Evolutionary conservation across 35 echinoderm and acorn worm genomes (phyloP), one percentile per base, ranked within the genome.

Genomic region (Chiridota heheva): DNA sequence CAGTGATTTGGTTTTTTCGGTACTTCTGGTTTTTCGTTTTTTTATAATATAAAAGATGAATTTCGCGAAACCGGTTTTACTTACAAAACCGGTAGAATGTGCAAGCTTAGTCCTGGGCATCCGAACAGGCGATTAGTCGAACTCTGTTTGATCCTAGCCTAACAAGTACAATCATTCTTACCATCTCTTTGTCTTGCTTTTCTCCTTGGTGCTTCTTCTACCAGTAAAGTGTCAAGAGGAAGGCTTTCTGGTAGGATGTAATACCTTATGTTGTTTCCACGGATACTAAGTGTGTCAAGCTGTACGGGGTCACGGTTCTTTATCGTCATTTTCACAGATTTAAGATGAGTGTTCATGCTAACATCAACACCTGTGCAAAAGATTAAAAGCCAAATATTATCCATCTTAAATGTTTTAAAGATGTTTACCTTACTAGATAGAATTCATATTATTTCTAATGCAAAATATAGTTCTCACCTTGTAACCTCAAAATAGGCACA

Each of bases 241-340:
- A 97, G 60, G 76, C 93, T 97, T 62, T 97, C 93, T 73, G 93
- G 93, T 0, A 97, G 73, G 72, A 97, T 97, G 88, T 85, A 97
- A 55, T 97, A 97, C 24, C 93, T 73, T 56, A 97, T 97, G 80
- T 97, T 97, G 84, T 97, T 97, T 27, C 93, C 93, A 69, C 93
- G 69, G 57, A 97, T 91, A 73, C 89, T 91, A 22, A 97, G 80
- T 18, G 88, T 83, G 38, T 97, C 93, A 45, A 97, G 73, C 64
- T 91, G 84, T 7, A 91, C 88, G 2, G 88, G 79, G 46, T 97
- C 88, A 53, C 88, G 80, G 71, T 91, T 91, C 84, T 97, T 97
- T 6, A 91, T 79, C 1, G 93, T 97, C 89, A 97, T 91, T 74
- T 97, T 97, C 25, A 97, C 93, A 0, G 88, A 91, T 34, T 88